Percentiles rank a stretch among this genome's conserved stretches.
phyloP scores from a whole-genome alignment of 2,797 vertebrate genomes.

The Cheirogaleus major region DNA sequence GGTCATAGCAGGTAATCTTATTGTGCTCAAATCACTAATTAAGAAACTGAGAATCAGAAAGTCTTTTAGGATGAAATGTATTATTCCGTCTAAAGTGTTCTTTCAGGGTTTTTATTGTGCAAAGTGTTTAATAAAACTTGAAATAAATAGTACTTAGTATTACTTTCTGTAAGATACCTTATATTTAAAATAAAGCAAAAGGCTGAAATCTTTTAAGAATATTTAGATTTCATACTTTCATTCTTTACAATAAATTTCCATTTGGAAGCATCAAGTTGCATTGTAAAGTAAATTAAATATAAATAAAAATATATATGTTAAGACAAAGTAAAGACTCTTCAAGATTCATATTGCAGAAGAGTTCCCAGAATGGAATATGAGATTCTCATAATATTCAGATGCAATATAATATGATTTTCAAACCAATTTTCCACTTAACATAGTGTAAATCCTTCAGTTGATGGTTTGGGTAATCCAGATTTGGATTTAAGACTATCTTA shows the following conservation, averaged over 20 bases:
- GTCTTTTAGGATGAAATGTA: not conserved
- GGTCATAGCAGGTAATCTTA: not conserved
- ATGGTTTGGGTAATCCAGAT: not conserved
- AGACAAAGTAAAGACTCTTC: not conserved
- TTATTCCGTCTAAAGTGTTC: not conserved
- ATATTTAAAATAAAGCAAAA: not conserved
- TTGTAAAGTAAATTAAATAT: not conserved
- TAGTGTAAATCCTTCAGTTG: not conserved
- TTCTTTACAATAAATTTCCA: not conserved
- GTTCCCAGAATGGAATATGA: not conserved
- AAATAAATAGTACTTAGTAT: not conserved
- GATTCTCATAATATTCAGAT: not conserved
- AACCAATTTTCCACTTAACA: not conserved
- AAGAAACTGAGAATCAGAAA: not conserved
- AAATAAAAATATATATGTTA: not conserved
- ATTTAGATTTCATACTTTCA: not conserved
- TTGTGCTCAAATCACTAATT: not conserved
- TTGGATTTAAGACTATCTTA: not conserved
- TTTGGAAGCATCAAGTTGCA: not conserved
- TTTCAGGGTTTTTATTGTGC: not conserved
- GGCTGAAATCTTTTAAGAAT: not conserved
- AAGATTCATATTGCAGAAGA: not conserved
- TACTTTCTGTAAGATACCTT: not conserved
- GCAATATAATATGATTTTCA: not conserved
- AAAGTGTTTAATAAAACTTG: not conserved